Conservation (phyloP, 1,140 invertebrate species). For the Tachypleus tridentatus region DNA sequence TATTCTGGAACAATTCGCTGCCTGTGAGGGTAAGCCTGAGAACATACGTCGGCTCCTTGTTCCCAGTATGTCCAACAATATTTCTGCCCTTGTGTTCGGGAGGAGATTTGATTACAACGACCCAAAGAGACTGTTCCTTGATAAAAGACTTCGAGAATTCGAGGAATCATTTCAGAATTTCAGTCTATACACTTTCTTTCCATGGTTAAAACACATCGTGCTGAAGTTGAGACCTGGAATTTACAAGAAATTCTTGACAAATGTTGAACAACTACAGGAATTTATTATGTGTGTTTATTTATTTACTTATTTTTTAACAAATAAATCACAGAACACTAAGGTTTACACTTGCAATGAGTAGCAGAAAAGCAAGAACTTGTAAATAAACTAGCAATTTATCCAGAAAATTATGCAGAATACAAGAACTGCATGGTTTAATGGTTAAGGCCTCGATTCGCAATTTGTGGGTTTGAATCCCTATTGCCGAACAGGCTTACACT, state of each 20-base stretch:
- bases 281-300: no score
- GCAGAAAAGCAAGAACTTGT: no score
- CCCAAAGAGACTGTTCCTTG: constrained; percentile 48
- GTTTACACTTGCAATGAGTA: no score
- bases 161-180: constrained; percentile 21
- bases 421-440: no score
- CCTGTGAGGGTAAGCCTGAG: constrained; percentile 6
- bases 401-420: no score
- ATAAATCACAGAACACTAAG: no score
- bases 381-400: no score
- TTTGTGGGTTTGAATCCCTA: no score
- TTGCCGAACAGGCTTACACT: no score
- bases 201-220: constrained; percentile 12
- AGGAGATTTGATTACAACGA: constrained; percentile 43
- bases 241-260: constrained; percentile 10
- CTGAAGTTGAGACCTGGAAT: constrained; percentile 1
- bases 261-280: constrained; percentile 7
- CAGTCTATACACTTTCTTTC: constrained; percentile 17
- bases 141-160: constrained; percentile 54
- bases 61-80: constrained; percentile 45
- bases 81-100: constrained; percentile 78
- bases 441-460: no score
- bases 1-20: constrained; percentile 6
- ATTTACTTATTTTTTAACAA: no score
- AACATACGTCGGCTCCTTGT: constrained; percentile 12